Conservation (phyloP, 1,140 invertebrate genomes). For the Anoplolepis gracilipes region DNA sequence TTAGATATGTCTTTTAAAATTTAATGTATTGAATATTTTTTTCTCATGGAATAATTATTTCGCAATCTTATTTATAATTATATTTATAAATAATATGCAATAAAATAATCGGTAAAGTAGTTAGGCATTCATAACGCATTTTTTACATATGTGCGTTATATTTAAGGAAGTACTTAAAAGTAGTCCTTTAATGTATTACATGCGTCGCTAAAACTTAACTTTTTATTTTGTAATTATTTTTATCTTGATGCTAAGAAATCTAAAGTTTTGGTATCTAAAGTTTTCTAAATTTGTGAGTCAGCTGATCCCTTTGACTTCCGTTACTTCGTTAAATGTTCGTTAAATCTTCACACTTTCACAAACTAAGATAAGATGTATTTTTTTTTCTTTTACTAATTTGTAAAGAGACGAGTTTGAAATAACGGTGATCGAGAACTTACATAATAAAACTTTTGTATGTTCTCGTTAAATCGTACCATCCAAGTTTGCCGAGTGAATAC, state of each 20-base stretch:
- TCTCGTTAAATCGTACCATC: conserved; percentile 49
- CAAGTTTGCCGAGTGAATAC: conserved; percentile 22
- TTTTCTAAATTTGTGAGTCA: conserved; percentile 16
- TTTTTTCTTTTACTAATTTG: conserved; percentile 26
- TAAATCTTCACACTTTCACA: conserved; percentile 61
- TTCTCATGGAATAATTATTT: background rate
- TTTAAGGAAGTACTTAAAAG: background rate
- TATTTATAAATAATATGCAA: background rate
- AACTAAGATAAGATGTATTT: conserved; percentile 35
- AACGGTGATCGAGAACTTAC: conserved; percentile 50
- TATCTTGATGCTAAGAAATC: conserved; percentile 11
- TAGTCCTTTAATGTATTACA: background rate
- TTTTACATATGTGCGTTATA: background rate
- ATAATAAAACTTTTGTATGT: conserved; percentile 61
- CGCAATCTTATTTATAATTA: background rate
- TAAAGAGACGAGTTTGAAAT: conserved; percentile 13
- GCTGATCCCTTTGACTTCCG: conserved; percentile 25
- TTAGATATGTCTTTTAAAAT: background rate
- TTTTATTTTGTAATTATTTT: conserved; percentile 1
- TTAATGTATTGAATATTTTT: background rate
- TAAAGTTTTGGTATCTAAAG: conserved; percentile 47
- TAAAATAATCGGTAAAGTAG: background rate
- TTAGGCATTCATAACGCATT: background rate
- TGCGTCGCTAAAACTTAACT: background rate
- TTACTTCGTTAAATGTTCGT: conserved; percentile 66